Percentiles rank a stretch among this genome's conserved stretches.
Conservation (phyloP, 2,797 vertebrate species). For the Labeo calbasu region DNA sequence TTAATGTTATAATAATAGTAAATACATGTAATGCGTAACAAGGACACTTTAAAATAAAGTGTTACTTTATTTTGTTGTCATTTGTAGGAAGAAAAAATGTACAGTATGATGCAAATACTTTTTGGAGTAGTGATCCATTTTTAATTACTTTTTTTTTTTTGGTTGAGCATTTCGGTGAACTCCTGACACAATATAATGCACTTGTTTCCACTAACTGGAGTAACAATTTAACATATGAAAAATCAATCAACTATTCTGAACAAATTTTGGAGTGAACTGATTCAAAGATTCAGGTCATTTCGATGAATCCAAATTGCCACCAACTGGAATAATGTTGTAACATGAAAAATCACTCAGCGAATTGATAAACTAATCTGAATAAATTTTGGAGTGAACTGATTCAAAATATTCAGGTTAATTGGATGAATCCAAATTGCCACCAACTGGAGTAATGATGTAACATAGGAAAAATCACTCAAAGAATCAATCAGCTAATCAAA, state of each 20-base stretch:
- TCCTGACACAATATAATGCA: background rate
- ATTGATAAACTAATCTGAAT: background rate
- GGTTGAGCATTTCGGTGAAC: background rate
- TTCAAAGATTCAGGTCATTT: background rate
- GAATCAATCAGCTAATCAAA: background rate
- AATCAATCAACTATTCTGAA: background rate
- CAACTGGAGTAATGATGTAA: no score
- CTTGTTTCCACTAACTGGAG: background rate
- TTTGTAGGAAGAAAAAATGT: background rate
- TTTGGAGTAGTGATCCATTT: no score
- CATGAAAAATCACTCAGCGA: background rate
- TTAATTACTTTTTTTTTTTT: no score
- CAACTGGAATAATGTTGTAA: no score
- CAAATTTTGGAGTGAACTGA: background rate
- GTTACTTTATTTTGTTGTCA: background rate
- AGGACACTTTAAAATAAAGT: no score
- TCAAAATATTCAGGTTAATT: background rate
- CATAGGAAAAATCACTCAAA: no score
- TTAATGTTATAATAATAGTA: no score
- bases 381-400: background rate
- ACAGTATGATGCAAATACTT: background rate
- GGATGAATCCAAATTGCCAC: background rate
- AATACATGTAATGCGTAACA: no score
- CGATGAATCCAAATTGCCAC: background rate
- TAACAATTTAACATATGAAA: no score